Percentiles rank a stretch among this genome's conserved stretches.
Conservation (phyloP, 1,140 invertebrate species). For the Lordiphosa clarofinis region DNA sequence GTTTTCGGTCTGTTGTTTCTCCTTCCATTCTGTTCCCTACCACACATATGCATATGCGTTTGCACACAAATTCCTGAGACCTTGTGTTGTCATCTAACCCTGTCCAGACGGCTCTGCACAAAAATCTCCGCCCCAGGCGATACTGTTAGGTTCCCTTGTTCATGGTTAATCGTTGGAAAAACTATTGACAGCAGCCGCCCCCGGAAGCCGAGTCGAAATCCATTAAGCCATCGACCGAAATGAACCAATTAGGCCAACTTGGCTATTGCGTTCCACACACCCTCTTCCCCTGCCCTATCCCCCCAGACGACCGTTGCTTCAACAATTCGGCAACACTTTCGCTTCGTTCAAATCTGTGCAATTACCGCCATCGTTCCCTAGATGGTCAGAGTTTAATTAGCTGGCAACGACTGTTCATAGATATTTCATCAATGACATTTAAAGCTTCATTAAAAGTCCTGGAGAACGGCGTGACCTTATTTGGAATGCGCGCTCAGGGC, state of each 20-base stretch:
- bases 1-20: background rate
- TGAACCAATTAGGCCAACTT: conserved; percentile 54
- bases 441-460: conserved; percentile 78
- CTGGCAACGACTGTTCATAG: conserved; percentile 45
- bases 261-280: conserved; percentile 38
- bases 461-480: conserved; percentile 67
- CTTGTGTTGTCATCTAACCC: background rate
- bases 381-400: conserved; percentile 69
- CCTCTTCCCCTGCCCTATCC: conserved; percentile 10
- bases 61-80: too few relatives aligned
- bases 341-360: conserved; percentile 57
- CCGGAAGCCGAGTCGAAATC: conserved; percentile 62
- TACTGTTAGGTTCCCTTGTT: conserved; percentile 48
- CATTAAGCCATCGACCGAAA: conserved; percentile 59
- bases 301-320: background rate
- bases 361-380: conserved; percentile 50
- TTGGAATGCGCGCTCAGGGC: conserved; percentile 26
- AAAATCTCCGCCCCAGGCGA: conserved; percentile 41
- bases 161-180: conserved; percentile 52
- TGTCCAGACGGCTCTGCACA: conserved; percentile 42
- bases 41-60: too few relatives aligned
- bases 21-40: too few relatives aligned
- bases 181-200: conserved; percentile 11
- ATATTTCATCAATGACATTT: conserved; percentile 78
- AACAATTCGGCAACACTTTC: conserved; percentile 54